phyloP scores from a whole-genome alignment of 2,797 vertebrate genomes.

The Gymnoscopelus braueri region DNA sequence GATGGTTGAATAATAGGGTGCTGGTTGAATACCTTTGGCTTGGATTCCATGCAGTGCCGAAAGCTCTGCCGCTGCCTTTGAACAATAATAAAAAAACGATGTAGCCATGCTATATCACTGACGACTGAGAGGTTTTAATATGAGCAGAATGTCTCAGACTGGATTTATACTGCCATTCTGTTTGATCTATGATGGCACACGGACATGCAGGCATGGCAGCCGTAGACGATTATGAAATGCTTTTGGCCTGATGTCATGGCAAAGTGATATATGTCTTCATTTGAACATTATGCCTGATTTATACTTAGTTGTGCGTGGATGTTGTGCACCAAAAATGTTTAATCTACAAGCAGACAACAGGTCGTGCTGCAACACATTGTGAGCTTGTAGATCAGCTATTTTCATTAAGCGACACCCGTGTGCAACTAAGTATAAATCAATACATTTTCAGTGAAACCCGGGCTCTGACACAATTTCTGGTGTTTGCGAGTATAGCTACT shows the following conservation, averaged over 20 bases:
- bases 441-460: background rate
- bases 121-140: constrained; percentile 22
- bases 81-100: constrained; percentile 10
- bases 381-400: no score
- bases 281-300: background rate
- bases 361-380: no score
- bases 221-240: constrained; percentile 7
- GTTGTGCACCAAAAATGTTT: no score
- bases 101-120: constrained; percentile 4
- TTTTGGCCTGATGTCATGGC: constrained; percentile 5
- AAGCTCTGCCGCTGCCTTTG: background rate
- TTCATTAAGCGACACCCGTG: no score
- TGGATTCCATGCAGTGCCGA: background rate
- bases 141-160: background rate
- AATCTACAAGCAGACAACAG: no score
- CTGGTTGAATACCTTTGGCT: background rate
- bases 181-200: constrained; percentile 17
- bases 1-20: background rate
- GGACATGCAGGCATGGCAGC: constrained; percentile 2
- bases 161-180: constrained; percentile 13
- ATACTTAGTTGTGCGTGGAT: no score
- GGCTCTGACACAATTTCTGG: constrained; percentile 1
- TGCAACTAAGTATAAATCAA: no score
- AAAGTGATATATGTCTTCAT: constrained; percentile 6
- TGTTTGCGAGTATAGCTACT: background rate